These are phyloP conservation scores for Heterochromis multidens DNA, from an alignment of 2,113 vertebrate species.

Conservation along the genomic window DNA sequence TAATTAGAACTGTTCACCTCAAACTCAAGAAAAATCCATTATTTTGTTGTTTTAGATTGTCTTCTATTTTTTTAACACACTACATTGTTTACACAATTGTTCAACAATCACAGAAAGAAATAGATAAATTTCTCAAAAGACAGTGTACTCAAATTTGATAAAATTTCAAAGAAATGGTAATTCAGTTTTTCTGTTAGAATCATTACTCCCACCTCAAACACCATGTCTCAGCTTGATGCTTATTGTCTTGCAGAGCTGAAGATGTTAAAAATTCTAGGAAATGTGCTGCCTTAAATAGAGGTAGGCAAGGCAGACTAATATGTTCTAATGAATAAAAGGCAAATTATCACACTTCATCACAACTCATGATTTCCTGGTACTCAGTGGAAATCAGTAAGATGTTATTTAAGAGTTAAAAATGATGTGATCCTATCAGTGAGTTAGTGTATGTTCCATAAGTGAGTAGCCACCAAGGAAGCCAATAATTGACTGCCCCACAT, in stretches of 20 bases:
- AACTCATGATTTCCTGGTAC: background rate
- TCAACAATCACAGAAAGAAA: background rate
- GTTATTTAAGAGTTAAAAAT: background rate
- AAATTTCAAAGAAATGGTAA: background rate
- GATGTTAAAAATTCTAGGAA: background rate
- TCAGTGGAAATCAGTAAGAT: background rate
- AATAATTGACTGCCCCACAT: conserved; percentile 1
- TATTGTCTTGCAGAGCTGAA: background rate
- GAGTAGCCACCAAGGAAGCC: background rate
- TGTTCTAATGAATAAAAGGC: background rate
- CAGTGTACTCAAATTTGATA: background rate
- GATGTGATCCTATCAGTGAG: background rate
- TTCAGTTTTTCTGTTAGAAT: background rate
- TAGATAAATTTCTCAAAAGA: background rate
- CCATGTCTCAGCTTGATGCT: conserved; percentile 21
- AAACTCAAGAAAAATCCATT: background rate
- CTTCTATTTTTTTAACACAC: background rate
- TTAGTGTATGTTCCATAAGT: background rate
- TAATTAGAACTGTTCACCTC: background rate
- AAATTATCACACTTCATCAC: background rate
- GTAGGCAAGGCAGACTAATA: background rate
- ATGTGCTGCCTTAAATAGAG: background rate
- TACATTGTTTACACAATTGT: background rate
- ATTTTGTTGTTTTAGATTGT: background rate
- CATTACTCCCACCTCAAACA: conserved; percentile 1